Conservation (phyloP, 2,888 invertebrate genomes). For the Papilio demoleus region DNA sequence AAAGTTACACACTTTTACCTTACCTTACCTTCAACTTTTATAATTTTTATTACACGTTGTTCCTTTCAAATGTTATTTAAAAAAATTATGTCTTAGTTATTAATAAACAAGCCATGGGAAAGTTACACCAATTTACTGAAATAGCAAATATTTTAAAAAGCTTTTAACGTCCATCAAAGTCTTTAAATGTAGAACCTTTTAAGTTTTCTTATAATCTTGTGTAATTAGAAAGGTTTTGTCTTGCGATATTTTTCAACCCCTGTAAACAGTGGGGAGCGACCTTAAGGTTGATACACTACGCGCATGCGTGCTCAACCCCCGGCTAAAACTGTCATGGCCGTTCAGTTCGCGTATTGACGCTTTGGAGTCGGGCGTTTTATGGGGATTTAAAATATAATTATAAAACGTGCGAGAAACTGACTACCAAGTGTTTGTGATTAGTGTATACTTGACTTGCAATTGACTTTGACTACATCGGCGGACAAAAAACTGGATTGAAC, state of each 20-base stretch:
- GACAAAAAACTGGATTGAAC: slow-evolving; percentile 60
- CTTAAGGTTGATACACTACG: slow-evolving; percentile 58
- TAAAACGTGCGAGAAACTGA: slow-evolving; percentile 41
- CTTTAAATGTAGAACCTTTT: slow-evolving; percentile 41
- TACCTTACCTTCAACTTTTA: no score
- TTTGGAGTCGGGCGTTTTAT: slow-evolving; percentile 57
- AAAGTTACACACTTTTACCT: no score
- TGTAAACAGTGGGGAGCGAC: slow-evolving; percentile 73
- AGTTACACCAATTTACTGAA: not conserved
- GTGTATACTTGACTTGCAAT: no score
- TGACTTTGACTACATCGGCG: slow-evolving; percentile 47
- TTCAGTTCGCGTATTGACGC: slow-evolving; percentile 79
- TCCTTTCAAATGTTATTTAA: not conserved
- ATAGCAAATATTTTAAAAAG: slow-evolving; percentile 15
- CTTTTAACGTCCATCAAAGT: slow-evolving; percentile 15
- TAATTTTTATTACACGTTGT: not conserved
- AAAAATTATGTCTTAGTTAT: no score
- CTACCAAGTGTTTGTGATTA: slow-evolving; percentile 49
- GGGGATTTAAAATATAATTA: slow-evolving; percentile 36
- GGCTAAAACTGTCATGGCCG: slow-evolving; percentile 75
- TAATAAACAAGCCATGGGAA: no score
- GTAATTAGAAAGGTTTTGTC: slow-evolving; percentile 60
- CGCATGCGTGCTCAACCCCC: slow-evolving; percentile 75
- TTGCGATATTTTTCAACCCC: slow-evolving; percentile 55
- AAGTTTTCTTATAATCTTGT: slow-evolving; percentile 49